Evolutionary conservation across 1,140 invertebrate genomes (phyloP).

Genomic region (Arctopsyche grandis): DNA sequence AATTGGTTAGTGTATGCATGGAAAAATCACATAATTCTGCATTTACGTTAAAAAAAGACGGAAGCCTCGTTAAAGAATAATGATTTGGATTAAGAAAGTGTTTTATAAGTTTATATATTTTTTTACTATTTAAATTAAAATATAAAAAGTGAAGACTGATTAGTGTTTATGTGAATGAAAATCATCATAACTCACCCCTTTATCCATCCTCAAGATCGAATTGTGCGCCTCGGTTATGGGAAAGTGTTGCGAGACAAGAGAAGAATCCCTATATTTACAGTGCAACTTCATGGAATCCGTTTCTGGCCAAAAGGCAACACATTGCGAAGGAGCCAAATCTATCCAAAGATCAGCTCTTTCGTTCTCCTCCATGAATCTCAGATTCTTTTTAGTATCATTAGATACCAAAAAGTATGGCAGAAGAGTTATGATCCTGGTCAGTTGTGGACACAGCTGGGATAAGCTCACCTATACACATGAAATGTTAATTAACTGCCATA

Average conservation of each 20-base stretch:
- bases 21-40: constrained; percentile 61
- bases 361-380: constrained; percentile 88
- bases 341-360: constrained; percentile 86
- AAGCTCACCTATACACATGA: constrained; percentile 67
- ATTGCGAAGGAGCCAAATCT: constrained; percentile 77
- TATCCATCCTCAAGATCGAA: constrained; percentile 84
- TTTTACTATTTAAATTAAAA: constrained; percentile 24
- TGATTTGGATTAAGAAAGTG: not conserved
- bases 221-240: constrained; percentile 74
- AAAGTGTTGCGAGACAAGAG: constrained; percentile 81
- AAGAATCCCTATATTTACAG: constrained; percentile 81
- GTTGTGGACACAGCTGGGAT: constrained; percentile 73
- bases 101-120: not conserved
- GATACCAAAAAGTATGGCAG: constrained; percentile 85
- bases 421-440: constrained; percentile 88
- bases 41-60: constrained; percentile 62
- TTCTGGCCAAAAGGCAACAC: constrained; percentile 81
- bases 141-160: not conserved
- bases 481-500: too few relatives aligned
- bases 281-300: constrained; percentile 84
- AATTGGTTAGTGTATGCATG: constrained; percentile 59
- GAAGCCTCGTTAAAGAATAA: constrained; percentile 54
- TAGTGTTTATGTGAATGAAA: not conserved
- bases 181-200: constrained; percentile 71
- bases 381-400: constrained; percentile 76